Conservation (phyloP, 1,140 invertebrate genomes). For the Zelostemma sp. region DNA sequence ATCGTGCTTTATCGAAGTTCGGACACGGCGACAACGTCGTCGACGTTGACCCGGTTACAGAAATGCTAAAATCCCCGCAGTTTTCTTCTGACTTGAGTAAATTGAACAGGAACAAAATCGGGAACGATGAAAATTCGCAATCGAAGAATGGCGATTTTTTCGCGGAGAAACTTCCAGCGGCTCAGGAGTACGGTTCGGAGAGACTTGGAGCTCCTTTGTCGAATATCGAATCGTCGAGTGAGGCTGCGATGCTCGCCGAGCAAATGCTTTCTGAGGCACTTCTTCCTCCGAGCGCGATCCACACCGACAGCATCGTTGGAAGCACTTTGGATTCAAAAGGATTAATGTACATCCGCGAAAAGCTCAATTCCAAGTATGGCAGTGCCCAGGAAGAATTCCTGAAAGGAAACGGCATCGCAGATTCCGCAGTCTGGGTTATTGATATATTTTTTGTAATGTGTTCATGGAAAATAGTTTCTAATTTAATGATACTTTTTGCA, state of each 20-base stretch:
- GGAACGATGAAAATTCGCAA: no score
- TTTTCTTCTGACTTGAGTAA: no score
- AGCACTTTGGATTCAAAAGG: slow-evolving; percentile 58
- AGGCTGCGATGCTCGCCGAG: slow-evolving; percentile 45
- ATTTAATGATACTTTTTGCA: no score
- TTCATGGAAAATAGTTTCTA: no score
- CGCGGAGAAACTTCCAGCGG: no score
- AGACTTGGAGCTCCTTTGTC: background rate
- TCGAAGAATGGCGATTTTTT: no score
- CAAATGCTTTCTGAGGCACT: slow-evolving; percentile 56
- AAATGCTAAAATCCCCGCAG: no score
- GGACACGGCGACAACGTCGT: background rate
- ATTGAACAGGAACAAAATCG: no score
- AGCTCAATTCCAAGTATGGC: slow-evolving; percentile 59
- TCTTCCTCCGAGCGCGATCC: slow-evolving; percentile 53
- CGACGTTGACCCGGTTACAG: no score
- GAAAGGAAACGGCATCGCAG: background rate
- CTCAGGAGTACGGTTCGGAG: background rate
- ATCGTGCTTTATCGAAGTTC: background rate
- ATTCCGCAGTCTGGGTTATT: no score
- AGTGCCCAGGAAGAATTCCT: slow-evolving; percentile 10
- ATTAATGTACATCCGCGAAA: slow-evolving; percentile 57
- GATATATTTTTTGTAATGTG: no score
- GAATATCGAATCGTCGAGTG: slow-evolving; percentile 18
- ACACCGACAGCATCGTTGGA: slow-evolving; percentile 56